Percentiles rank a stretch among this genome's conserved stretches.
Evolutionary conservation across 35 echinoderm and acorn worm species (phyloP).

Genomic region (Apostichopus japonicus): DNA sequence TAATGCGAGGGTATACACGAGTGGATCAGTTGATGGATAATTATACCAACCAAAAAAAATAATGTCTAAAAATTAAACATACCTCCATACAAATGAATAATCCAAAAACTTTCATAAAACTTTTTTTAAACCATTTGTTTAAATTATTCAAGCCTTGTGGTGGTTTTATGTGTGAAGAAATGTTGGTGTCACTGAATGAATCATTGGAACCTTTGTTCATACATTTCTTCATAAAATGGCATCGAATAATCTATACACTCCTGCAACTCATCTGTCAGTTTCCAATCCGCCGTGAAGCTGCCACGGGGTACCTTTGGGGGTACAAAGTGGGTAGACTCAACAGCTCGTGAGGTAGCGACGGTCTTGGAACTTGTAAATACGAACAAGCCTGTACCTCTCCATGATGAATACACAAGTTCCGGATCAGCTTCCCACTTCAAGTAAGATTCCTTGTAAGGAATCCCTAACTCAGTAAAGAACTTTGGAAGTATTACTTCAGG

Average conservation of each 20-base stretch:
- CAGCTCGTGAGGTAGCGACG: not conserved
- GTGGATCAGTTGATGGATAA: too few relatives aligned
- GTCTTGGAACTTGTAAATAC: not conserved
- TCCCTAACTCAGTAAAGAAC: too few relatives aligned
- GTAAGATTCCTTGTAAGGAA: not conserved
- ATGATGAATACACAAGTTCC: not conserved
- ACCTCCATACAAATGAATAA: too few relatives aligned
- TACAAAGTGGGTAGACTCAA: not conserved
- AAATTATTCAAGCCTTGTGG: too few relatives aligned
- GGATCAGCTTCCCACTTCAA: constrained; percentile 16
- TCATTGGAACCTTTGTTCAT: not conserved
- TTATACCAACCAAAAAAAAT: too few relatives aligned
- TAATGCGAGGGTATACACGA: too few relatives aligned
- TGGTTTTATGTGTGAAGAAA: too few relatives aligned
- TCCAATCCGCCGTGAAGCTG: not conserved
- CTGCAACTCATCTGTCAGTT: constrained; percentile 31
- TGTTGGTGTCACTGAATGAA: too few relatives aligned
- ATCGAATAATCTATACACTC: constrained; percentile 17
- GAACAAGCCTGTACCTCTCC: not conserved
- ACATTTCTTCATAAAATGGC: constrained; percentile 34
- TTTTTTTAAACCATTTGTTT: too few relatives aligned
- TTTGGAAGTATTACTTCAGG: not conserved
- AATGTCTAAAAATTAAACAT: too few relatives aligned
- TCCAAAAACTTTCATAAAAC: too few relatives aligned
- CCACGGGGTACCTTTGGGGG: not conserved